phyloP scores from a whole-genome alignment of 2,113 vertebrate species.

The Prionailurus viverrinus region DNA sequence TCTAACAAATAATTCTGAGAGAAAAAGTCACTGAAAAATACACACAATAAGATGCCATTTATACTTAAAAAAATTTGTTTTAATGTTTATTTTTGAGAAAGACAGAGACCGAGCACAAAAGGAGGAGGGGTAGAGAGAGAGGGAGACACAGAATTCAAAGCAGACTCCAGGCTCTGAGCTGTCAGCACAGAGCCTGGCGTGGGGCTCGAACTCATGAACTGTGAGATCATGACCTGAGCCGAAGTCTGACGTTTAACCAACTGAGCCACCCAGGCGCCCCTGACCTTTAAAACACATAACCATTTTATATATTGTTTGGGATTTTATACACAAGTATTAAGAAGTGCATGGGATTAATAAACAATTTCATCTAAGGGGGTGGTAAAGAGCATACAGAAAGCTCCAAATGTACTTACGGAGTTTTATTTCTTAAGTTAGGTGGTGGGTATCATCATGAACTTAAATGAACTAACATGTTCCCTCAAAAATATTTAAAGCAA shows the following conservation, averaged over 20 bases:
- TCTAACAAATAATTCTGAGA: background rate
- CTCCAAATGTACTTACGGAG: background rate
- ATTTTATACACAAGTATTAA: conserved; percentile 1
- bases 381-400: background rate
- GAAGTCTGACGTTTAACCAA: too few relatives aligned
- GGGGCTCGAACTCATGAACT: too few relatives aligned
- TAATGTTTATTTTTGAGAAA: too few relatives aligned
- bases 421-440: conserved; percentile 8
- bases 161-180: too few relatives aligned
- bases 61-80: background rate
- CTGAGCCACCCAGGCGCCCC: too few relatives aligned
- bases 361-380: background rate
- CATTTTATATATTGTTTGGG: background rate
- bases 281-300: background rate
- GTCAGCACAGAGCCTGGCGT: too few relatives aligned
- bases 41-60: background rate
- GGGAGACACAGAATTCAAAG: too few relatives aligned
- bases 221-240: too few relatives aligned
- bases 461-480: conserved; percentile 22
- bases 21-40: background rate
- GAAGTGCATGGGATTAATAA: background rate
- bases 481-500: background rate
- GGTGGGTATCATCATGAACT: background rate
- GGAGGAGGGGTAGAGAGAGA: too few relatives aligned
- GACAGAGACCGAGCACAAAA: too few relatives aligned